Conservation (phyloP, 2,888 invertebrate species). For the Margaritifera margaritifera region DNA sequence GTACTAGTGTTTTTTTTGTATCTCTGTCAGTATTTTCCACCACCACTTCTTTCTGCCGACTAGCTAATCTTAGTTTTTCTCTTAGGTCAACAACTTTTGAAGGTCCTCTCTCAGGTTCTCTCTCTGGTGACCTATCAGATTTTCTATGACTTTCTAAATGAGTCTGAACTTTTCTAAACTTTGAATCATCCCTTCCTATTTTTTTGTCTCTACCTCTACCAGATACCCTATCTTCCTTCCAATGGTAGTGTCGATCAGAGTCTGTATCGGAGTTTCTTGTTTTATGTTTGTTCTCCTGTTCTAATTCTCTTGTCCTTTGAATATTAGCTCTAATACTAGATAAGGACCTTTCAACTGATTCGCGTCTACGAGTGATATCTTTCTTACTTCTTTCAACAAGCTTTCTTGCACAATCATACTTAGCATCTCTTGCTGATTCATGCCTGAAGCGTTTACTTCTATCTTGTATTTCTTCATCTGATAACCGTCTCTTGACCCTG, state of each 20-base stretch:
- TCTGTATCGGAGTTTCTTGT: neutral
- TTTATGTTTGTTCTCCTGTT: neutral
- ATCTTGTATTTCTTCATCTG: neutral
- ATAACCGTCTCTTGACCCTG: no score
- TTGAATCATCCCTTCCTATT: conserved; percentile 2
- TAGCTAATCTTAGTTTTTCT: conserved; percentile 3
- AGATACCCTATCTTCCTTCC: neutral
- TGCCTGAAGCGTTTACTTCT: neutral
- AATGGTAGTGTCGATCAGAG: neutral
- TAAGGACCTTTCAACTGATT: conserved; percentile 3
- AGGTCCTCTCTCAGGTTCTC: neutral
- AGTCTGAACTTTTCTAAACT: no score
- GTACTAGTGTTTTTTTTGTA: no score
- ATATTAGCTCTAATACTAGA: neutral
- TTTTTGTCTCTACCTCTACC: neutral
- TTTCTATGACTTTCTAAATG: no score
- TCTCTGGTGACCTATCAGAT: neutral
- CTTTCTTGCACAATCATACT: conserved; percentile 14
- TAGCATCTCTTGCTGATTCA: conserved; percentile 10
- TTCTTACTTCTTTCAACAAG: conserved; percentile 18
- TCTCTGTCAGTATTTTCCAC: no score
- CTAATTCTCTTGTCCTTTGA: neutral
- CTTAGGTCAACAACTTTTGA: neutral
- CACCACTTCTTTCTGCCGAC: no score
- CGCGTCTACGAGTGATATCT: conserved; percentile 7